phyloP scores from a whole-genome alignment of 2,888 invertebrate species.

The Theodoxus fluviatilis region DNA sequence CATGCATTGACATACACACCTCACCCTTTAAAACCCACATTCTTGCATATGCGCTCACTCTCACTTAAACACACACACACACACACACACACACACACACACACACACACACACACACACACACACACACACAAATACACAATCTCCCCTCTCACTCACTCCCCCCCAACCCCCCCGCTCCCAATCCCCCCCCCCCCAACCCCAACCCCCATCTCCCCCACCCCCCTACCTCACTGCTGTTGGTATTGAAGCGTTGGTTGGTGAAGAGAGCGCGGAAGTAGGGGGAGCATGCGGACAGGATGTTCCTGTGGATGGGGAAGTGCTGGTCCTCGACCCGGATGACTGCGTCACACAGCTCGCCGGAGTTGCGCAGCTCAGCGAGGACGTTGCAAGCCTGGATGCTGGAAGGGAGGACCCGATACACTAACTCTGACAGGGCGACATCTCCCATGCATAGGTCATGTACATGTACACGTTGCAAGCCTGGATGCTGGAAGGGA shows the following conservation, averaged over 20 bases:
- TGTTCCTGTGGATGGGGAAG: constrained; percentile 80
- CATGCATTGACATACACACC: neutral
- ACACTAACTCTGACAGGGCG: too few relatives aligned
- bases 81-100: neutral
- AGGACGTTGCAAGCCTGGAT: constrained; percentile 84
- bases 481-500: too few relatives aligned
- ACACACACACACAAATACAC: neutral
- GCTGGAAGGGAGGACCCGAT: too few relatives aligned
- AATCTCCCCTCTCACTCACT: too few relatives aligned
- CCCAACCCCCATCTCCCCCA: neutral
- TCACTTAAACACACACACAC: neutral
- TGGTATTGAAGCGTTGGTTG: constrained; percentile 71
- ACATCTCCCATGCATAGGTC: too few relatives aligned
- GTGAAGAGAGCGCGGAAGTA: constrained; percentile 90
- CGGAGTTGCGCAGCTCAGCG: constrained; percentile 81
- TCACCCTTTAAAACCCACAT: too few relatives aligned
- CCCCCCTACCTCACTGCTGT: constrained; percentile 39
- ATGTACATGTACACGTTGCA: too few relatives aligned
- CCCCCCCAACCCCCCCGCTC: neutral
- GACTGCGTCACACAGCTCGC: constrained; percentile 86
- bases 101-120: constrained; percentile 10
- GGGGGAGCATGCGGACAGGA: constrained; percentile 78
- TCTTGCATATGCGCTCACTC: neutral
- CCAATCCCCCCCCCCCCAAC: neutral
- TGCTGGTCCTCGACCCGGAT: constrained; percentile 78